Conservation (phyloP, 1,140 invertebrate genomes). For the Drosophila auraria region DNA sequence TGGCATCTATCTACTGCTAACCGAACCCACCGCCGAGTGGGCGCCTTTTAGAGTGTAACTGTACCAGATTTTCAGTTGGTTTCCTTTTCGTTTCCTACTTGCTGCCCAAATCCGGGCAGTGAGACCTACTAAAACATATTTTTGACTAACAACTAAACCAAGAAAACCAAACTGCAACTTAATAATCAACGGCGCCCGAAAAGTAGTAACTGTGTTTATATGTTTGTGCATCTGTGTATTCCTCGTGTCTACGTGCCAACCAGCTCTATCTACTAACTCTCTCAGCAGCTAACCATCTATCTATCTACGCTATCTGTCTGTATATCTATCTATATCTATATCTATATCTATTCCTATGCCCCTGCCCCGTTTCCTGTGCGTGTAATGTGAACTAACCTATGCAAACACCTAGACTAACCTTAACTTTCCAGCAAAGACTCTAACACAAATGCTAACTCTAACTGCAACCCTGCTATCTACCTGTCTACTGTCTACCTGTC, state of each 20-base stretch:
- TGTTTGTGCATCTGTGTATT: constrained; percentile 58
- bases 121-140: constrained; percentile 20
- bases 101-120: constrained; percentile 27
- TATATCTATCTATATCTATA: constrained; percentile 33
- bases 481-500: constrained; percentile 21
- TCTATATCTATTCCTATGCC: constrained; percentile 33
- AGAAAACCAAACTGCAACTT: constrained; percentile 36
- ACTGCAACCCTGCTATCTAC: constrained; percentile 34
- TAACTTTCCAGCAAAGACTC: constrained; percentile 40
- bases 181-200: constrained; percentile 55
- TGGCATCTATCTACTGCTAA: constrained; percentile 48
- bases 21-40: constrained; percentile 16
- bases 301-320: constrained; percentile 51
- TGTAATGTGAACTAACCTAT: constrained; percentile 44
- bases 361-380: constrained; percentile 67
- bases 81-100: constrained; percentile 26
- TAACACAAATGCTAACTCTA: constrained; percentile 50
- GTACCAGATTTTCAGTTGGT: constrained; percentile 43
- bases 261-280: constrained; percentile 31
- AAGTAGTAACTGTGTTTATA: constrained; percentile 56
- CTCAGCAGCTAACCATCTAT: constrained; percentile 53
- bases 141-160: constrained; percentile 35
- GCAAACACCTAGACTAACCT: constrained; percentile 31
- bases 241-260: constrained; percentile 56
- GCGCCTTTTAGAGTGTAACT: constrained; percentile 45